Evolutionary conservation across 2,797 vertebrate genomes (phyloP).

Genomic region (Channallabes apus): DNA sequence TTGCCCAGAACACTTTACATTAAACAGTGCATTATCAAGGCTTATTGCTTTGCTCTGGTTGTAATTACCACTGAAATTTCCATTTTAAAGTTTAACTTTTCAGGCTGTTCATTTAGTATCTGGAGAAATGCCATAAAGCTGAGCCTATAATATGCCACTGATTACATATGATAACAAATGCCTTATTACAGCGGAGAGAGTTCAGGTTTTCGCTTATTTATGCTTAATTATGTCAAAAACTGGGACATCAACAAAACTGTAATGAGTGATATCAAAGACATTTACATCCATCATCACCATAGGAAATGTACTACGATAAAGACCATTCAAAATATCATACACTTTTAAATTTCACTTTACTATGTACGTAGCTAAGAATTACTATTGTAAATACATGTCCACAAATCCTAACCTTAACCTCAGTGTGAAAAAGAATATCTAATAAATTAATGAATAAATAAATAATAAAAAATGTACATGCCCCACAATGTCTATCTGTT

Average conservation of each 20-base stretch:
- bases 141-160: neutral
- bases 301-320: neutral
- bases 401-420: neutral
- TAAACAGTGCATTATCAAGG: slow-evolving; percentile 5
- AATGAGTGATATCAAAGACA: slow-evolving; percentile 3
- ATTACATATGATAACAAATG: neutral
- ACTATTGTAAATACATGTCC: neutral
- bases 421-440: neutral
- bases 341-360: too few relatives aligned
- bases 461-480: neutral
- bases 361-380: neutral
- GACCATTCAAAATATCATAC: neutral
- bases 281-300: neutral
- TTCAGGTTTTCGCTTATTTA: neutral
- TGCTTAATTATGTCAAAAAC: neutral
- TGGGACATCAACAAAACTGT: neutral
- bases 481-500: neutral
- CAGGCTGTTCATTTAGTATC: neutral
- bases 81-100: neutral
- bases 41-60: slow-evolving; percentile 7
- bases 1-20: slow-evolving; percentile 19
- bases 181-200: neutral
- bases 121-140: neutral
- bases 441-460: too few relatives aligned
- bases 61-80: neutral